Conservation (phyloP, 2,113 vertebrate species). For the Paedocypris sp. region DNA sequence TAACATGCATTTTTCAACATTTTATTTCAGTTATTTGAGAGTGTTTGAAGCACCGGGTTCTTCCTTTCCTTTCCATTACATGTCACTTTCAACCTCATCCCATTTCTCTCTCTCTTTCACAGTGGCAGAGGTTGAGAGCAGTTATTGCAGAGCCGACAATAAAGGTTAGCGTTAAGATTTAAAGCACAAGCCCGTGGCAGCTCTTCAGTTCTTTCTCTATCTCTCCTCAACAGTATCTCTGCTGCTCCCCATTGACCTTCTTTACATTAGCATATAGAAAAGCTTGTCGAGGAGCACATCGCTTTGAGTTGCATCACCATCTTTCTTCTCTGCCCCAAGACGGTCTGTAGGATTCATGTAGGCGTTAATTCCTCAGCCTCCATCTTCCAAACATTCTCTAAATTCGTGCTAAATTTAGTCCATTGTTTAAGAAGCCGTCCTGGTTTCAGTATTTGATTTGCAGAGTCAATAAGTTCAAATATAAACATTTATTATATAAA, state of each 20-base stretch:
- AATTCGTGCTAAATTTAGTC: neutral
- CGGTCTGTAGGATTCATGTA: neutral
- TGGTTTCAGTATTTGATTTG: constrained; percentile 14
- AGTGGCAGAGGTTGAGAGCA: constrained; percentile 10
- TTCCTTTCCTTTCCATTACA: neutral
- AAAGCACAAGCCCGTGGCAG: neutral
- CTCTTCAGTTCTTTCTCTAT: neutral
- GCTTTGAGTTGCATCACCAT: neutral
- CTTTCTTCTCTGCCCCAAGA: neutral
- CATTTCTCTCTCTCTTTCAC: constrained; percentile 1
- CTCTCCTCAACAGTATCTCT: neutral
- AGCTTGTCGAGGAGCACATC: constrained; percentile 1
- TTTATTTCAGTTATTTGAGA: neutral
- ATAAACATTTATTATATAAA: constrained; percentile 17
- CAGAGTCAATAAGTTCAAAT: neutral
- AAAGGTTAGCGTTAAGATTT: constrained; percentile 18
- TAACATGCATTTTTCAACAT: neutral
- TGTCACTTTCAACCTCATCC: neutral
- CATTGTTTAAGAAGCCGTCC: constrained; percentile 10
- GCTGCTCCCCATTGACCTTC: constrained; percentile 9
- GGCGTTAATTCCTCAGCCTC: neutral
- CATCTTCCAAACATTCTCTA: neutral
- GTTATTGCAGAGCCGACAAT: constrained; percentile 12
- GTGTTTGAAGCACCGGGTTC: neutral
- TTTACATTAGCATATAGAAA: constrained; percentile 12